These are phyloP conservation scores for Enteromius viviparus DNA, from an alignment of 2,797 vertebrate genomes.

Conservation along the genomic window DNA sequence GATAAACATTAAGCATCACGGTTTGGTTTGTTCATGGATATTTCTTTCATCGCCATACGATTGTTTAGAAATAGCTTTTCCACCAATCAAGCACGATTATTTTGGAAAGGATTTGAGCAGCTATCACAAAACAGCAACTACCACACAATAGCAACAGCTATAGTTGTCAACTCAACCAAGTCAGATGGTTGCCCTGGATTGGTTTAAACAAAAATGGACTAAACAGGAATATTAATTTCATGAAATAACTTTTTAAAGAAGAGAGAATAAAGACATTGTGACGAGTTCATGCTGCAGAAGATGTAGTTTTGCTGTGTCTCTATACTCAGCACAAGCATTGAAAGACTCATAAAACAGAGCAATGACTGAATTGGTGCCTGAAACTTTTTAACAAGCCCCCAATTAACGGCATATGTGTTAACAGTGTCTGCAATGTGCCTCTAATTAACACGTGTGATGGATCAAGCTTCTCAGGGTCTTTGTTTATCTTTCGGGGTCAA, in stretches of 20 bases:
- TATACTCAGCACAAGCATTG: neutral
- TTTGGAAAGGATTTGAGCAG: slow-evolving; percentile 42
- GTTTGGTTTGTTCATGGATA: slow-evolving; percentile 37
- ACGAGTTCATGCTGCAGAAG: neutral
- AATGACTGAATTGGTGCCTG: slow-evolving; percentile 35
- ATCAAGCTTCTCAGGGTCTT: slow-evolving; percentile 65
- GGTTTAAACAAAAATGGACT: slow-evolving; percentile 4
- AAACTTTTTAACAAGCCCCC: slow-evolving; percentile 49
- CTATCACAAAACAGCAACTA: slow-evolving; percentile 17
- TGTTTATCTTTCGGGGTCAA: slow-evolving; percentile 56
- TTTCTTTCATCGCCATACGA: slow-evolving; percentile 47
- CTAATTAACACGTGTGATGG: slow-evolving; percentile 73
- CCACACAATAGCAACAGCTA: slow-evolving; percentile 38
- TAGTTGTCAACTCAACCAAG: slow-evolving; percentile 14
- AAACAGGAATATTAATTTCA: slow-evolving; percentile 18
- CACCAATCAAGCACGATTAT: slow-evolving; percentile 47
- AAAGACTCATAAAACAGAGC: slow-evolving; percentile 14
- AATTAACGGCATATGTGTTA: slow-evolving; percentile 64
- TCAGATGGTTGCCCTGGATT: slow-evolving; percentile 25
- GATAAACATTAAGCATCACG: slow-evolving; percentile 41
- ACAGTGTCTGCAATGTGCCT: slow-evolving; percentile 57
- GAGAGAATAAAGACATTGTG: neutral
- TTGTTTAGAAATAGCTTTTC: slow-evolving; percentile 54
- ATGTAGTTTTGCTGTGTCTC: neutral
- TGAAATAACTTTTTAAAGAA: neutral